These are phyloP conservation scores for Choreutis nemorana DNA, from an alignment of 2,888 invertebrate species.

Conservation along the genomic window DNA sequence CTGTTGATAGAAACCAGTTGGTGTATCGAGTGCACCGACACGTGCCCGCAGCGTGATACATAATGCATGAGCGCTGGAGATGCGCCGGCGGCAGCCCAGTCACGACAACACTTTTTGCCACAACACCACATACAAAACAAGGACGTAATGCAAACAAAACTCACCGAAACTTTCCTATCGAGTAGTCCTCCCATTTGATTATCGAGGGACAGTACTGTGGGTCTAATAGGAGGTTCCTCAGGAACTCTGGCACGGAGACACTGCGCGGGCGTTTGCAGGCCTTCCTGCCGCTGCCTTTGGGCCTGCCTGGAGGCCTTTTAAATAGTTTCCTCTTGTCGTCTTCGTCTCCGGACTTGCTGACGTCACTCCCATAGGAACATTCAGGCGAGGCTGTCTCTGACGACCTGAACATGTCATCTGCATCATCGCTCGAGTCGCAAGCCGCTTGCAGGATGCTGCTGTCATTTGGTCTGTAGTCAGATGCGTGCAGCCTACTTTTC, in stretches of 20 bases:
- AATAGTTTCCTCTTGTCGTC: constrained; percentile 48
- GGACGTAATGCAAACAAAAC: constrained; percentile 16
- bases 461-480: constrained; percentile 45
- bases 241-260: constrained; percentile 82
- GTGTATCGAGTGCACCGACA: constrained; percentile 27
- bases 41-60: constrained; percentile 42
- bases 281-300: constrained; percentile 57
- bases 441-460: constrained; percentile 21
- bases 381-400: constrained; percentile 48
- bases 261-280: constrained; percentile 50
- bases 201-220: constrained; percentile 79
- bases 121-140: constrained; percentile 6
- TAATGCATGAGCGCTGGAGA: constrained; percentile 29
- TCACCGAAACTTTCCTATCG: constrained; percentile 80
- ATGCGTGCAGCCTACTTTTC: constrained; percentile 31
- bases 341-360: constrained; percentile 53
- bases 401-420: constrained; percentile 40
- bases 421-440: constrained; percentile 51
- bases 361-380: constrained; percentile 48
- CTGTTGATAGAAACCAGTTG: constrained; percentile 27
- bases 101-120: constrained; percentile 28
- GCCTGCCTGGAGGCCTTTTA: constrained; percentile 65
- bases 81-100: constrained; percentile 20
- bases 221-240: constrained; percentile 80
- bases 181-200: constrained; percentile 88